phyloP scores from a whole-genome alignment of 1,140 invertebrate genomes.

The Hylaeus anthracinus region DNA sequence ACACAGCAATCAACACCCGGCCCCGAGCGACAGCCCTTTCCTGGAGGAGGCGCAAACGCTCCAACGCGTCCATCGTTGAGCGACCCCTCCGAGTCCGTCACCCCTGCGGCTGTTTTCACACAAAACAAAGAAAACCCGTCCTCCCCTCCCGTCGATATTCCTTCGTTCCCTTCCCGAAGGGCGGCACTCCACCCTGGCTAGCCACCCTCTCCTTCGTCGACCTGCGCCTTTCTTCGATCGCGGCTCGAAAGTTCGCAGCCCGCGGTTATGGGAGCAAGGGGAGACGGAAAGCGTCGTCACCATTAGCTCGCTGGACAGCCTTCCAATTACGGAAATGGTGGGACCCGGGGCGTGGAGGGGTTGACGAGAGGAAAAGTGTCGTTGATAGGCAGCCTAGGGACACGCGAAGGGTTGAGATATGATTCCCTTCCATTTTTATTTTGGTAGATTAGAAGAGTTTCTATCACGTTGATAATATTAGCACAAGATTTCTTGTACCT shows the following conservation, averaged over 20 bases:
- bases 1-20: no score
- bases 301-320: constrained; percentile 8
- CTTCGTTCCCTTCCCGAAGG: constrained; percentile 45
- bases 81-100: constrained; percentile 56
- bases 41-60: no score
- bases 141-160: constrained; percentile 54
- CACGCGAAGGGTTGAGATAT: no score
- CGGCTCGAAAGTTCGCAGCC: constrained; percentile 27
- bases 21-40: no score
- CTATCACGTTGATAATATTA: no score
- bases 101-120: constrained; percentile 73
- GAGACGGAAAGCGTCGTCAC: constrained; percentile 23
- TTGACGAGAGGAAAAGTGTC: background rate
- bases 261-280: constrained; percentile 2
- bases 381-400: background rate
- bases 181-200: constrained; percentile 34
- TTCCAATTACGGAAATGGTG: constrained; percentile 12
- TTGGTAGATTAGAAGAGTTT: no score
- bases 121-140: constrained; percentile 76
- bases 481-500: no score
- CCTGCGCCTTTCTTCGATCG: constrained; percentile 60
- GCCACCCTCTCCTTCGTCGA: constrained; percentile 51
- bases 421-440: no score
- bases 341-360: background rate
- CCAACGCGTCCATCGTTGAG: no score